These are phyloP conservation scores for Philypnodon macrostomus DNA, from an alignment of 2,797 vertebrate species.

Conservation along the genomic window DNA sequence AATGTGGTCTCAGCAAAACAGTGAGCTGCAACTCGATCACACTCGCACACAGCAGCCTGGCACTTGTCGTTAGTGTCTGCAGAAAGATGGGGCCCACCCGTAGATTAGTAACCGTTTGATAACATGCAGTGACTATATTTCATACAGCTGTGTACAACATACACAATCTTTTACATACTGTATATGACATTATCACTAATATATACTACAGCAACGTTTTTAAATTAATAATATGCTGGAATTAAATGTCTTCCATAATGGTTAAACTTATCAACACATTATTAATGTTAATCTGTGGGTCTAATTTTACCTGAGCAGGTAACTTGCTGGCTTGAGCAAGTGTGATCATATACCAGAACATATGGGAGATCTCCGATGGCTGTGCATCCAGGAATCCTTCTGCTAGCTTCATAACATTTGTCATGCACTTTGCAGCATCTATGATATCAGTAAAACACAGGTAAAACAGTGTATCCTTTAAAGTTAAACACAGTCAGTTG, in stretches of 20 bases:
- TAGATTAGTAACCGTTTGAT: background rate
- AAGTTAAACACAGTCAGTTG: background rate
- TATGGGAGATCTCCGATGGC: slow-evolving; percentile 58
- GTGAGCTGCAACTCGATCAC: slow-evolving; percentile 67
- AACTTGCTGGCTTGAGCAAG: slow-evolving; percentile 48
- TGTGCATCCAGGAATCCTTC: slow-evolving; percentile 45
- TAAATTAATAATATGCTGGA: too few species aligned
- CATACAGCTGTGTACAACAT: too few species aligned
- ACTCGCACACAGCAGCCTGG: slow-evolving; percentile 71
- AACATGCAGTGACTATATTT: background rate
- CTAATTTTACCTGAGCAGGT: slow-evolving; percentile 83
- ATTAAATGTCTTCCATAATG: too few species aligned
- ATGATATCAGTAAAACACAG: background rate
- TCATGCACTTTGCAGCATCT: slow-evolving; percentile 75
- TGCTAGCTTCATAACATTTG: slow-evolving; percentile 54
- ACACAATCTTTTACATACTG: too few species aligned
- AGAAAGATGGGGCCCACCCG: slow-evolving; percentile 16
- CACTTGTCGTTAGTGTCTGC: slow-evolving; percentile 66
- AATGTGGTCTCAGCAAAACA: slow-evolving; percentile 63
- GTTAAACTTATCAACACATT: too few species aligned
- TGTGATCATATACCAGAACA: slow-evolving; percentile 53
- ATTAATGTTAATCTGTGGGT: too few species aligned
- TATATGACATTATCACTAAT: too few species aligned
- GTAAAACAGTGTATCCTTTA: too few species aligned
- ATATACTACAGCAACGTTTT: too few species aligned